phyloP scores from a whole-genome alignment of 2,797 vertebrate genomes.

The Falco naumanni region DNA sequence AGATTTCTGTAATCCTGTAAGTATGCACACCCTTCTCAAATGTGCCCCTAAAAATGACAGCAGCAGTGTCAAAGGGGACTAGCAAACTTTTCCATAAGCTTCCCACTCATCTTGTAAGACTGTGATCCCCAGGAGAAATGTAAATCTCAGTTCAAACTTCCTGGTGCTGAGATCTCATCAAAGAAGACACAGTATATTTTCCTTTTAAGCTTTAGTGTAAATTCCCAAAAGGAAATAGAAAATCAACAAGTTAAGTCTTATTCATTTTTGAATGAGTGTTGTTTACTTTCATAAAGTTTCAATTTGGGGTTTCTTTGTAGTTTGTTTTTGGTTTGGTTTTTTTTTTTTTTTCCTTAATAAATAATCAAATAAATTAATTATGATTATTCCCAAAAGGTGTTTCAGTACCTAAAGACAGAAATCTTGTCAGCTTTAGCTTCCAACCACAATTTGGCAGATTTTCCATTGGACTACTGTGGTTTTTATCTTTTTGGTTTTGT shows the following conservation, averaged over 20 bases:
- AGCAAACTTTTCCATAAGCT: not conserved
- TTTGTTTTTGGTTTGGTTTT: too few relatives aligned
- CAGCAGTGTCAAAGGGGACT: not conserved
- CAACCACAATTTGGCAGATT: not conserved
- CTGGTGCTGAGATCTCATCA: not conserved
- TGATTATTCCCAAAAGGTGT: not conserved
- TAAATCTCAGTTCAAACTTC: not conserved
- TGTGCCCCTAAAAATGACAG: not conserved
- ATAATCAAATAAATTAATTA: not conserved
- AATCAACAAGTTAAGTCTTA: not conserved
- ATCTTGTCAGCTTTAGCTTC: not conserved
- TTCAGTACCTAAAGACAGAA: not conserved
- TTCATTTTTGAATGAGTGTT: not conserved
- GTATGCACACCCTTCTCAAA: not conserved
- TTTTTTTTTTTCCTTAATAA: not conserved
- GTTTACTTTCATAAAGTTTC: not conserved
- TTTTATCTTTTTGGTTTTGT: not conserved
- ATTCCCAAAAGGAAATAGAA: not conserved
- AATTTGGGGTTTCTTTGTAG: not conserved
- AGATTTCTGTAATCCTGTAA: not conserved
- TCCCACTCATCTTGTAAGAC: not conserved
- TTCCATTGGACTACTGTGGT: not conserved
- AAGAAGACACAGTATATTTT: not conserved
- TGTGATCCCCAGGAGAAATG: not conserved
- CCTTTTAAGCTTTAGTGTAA: not conserved